These are phyloP conservation scores for Actinostola sp. DNA, from an alignment of 92 coral and sea anemone species.

Conservation along the genomic window DNA sequence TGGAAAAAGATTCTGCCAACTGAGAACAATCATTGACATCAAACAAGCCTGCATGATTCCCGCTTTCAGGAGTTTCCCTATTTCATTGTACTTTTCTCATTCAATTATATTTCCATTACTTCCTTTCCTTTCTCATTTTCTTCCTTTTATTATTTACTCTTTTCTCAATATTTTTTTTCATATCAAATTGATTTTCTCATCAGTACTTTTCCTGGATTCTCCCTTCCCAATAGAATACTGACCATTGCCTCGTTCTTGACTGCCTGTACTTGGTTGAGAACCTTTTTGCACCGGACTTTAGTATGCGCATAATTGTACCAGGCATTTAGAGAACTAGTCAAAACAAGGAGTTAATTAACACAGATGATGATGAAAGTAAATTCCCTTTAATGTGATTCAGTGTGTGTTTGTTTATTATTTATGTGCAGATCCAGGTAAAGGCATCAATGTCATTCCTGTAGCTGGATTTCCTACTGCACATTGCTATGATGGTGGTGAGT, in stretches of 20 bases:
- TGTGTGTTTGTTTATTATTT: no score
- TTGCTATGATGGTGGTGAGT: neutral
- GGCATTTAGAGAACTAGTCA: constrained; percentile 43
- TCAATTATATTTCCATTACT: neutral
- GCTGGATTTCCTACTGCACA: neutral
- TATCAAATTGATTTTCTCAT: no score
- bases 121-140: neutral
- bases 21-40: neutral
- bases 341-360: neutral
- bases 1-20: constrained; percentile 55
- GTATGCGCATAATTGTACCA: constrained; percentile 50
- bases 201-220: no score
- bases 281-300: constrained; percentile 33
- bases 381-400: neutral
- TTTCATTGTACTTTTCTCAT: no score
- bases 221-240: neutral
- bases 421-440: no score
- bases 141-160: neutral
- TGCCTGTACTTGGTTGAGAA: constrained; percentile 43
- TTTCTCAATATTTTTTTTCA: neutral
- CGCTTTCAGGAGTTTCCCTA: neutral
- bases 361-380: neutral
- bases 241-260: constrained; percentile 41
- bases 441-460: no score
- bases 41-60: neutral